A percentile compares a stretch with the other conserved stretches of the same genome.
These are phyloP conservation scores for Xanthia togata DNA, from an alignment of 2,888 invertebrate genomes.

Conservation along the genomic window DNA sequence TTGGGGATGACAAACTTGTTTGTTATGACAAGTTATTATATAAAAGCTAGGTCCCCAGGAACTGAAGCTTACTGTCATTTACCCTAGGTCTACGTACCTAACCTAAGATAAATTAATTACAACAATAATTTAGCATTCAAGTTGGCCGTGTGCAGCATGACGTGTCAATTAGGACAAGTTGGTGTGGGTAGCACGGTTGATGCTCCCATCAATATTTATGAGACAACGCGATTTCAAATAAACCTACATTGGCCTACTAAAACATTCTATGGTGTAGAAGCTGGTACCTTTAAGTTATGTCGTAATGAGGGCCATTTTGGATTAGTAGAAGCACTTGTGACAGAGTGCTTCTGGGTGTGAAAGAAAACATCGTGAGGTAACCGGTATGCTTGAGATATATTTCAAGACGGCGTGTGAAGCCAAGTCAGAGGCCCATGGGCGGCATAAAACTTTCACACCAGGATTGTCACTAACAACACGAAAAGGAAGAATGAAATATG, in stretches of 20 bases:
- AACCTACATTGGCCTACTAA: constrained; percentile 61
- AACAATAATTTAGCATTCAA: constrained; percentile 59
- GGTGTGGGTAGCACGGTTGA: constrained; percentile 52
- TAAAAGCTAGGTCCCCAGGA: not conserved
- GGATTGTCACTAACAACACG: too few species aligned
- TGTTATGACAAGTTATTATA: not conserved
- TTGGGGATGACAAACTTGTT: too few species aligned
- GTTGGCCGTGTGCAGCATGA: constrained; percentile 50
- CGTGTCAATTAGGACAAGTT: constrained; percentile 58
- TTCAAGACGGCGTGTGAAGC: too few species aligned
- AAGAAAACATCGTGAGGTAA: too few species aligned
- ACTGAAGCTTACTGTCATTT: not conserved
- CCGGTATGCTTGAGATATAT: too few species aligned
- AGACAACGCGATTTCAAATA: constrained; percentile 50
- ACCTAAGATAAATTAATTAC: constrained; percentile 45
- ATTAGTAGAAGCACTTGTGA: not conserved
- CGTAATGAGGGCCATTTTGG: not conserved
- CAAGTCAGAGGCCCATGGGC: too few species aligned
- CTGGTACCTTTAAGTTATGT: not conserved
- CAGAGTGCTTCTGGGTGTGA: not conserved
- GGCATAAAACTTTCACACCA: too few species aligned
- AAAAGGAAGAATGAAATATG: too few species aligned
- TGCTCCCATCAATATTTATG: constrained; percentile 66
- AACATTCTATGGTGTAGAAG: constrained; percentile 25
- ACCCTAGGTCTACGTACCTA: not conserved